A percentile compares a stretch with the other conserved stretches of the same genome.
These are phyloP conservation scores for Hemicrepidius hirtus DNA, from an alignment of 2,888 invertebrate species.

Conservation along the genomic window DNA sequence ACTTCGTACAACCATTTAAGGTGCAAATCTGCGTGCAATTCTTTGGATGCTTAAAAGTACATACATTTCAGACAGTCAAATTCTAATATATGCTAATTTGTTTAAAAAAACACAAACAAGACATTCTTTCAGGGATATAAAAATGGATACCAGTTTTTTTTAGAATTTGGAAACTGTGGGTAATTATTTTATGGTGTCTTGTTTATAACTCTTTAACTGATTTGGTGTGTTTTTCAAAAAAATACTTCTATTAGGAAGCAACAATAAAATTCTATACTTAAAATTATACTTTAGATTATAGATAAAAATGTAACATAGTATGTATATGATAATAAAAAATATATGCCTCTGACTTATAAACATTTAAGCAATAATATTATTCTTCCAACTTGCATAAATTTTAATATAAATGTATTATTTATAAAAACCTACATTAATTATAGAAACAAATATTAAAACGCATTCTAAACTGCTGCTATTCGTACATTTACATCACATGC, in stretches of 20 bases:
- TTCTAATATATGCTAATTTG: slow-evolving; percentile 38
- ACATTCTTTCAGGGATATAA: slow-evolving; percentile 12
- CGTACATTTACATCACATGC: too few relatives aligned
- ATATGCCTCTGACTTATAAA: background rate
- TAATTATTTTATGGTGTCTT: background rate
- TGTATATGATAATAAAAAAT: too few relatives aligned
- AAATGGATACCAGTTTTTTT: slow-evolving; percentile 13
- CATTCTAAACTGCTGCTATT: too few relatives aligned
- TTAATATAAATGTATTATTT: background rate
- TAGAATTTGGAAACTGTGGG: background rate
- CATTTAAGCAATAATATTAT: background rate
- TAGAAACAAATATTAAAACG: too few relatives aligned
- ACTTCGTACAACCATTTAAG: background rate
- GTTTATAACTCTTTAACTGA: background rate
- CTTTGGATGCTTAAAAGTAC: background rate
- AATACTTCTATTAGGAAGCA: too few relatives aligned
- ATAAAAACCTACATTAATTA: too few relatives aligned
- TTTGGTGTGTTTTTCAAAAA: background rate
- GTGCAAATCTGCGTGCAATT: background rate
- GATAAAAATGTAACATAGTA: too few relatives aligned
- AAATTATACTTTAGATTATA: too few relatives aligned
- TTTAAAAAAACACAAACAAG: slow-evolving; percentile 25
- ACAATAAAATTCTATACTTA: too few relatives aligned
- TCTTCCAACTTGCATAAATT: slow-evolving; percentile 3
- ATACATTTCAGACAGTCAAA: slow-evolving; percentile 28